Conservation (phyloP, 2,113 vertebrate species). For the Psephotus haematonotus region DNA sequence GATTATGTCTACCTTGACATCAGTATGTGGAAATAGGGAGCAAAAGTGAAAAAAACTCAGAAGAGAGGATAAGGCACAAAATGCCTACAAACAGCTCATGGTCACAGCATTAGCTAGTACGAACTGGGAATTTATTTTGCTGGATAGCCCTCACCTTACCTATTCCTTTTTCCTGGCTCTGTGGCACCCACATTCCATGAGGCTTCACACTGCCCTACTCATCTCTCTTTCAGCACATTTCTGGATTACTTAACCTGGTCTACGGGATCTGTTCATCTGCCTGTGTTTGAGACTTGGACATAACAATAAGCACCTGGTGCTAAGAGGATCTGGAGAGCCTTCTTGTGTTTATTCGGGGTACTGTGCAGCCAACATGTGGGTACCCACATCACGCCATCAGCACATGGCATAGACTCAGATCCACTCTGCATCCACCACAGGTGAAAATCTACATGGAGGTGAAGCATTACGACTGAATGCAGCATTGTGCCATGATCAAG, state of each 20-base stretch:
- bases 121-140: neutral
- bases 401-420: neutral
- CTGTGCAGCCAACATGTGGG: neutral
- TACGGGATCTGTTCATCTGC: neutral
- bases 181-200: neutral
- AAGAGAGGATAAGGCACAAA: neutral
- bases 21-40: neutral
- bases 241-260: neutral
- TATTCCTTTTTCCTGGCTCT: neutral
- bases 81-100: neutral
- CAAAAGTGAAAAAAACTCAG: neutral
- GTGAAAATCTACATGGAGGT: neutral
- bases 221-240: neutral
- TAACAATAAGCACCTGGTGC: neutral
- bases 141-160: neutral
- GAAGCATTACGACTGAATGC: neutral
- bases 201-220: neutral
- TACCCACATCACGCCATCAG: rapidly evolving
- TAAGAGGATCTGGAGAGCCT: neutral
- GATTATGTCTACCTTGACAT: neutral
- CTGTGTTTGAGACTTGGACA: neutral
- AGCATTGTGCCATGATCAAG: rapidly evolving
- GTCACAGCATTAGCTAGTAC: neutral
- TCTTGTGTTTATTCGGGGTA: neutral
- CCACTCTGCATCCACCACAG: neutral